Base-by-base conservation (phyloP, 2,888 invertebrate species). In the Brenthis daphne region DNA sequence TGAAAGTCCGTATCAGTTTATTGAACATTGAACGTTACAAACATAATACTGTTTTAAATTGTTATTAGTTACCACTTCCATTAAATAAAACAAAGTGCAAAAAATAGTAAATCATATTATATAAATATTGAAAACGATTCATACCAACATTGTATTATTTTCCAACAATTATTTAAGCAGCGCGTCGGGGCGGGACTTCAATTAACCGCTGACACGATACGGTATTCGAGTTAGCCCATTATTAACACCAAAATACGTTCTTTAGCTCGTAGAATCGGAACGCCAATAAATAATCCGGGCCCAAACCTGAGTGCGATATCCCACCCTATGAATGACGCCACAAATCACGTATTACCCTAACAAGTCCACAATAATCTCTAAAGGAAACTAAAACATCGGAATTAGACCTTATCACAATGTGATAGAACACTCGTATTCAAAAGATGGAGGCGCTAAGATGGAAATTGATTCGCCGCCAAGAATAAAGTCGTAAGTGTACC, bases 291-390 rank as follows among this genome's bases (percentile, higher is more conserved):
- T 60, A 60, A 50, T 55, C 29, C 33, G 24, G 47, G 47, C 24
- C 57, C 57, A 61, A 68, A 64, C 65, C 68, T 57, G 57, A 53
- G 47, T 58, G 66, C 70, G 61, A 75, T 60, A 68, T 67, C 68
- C 64, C 66, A 68, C 70, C 69, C 68, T 71, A 71, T 69, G 67
- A 68, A 73, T 63, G 80, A 77, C 80, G 83, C 85, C 88, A 82
- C 88, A 88, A 90, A 90, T 90, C 89, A 87, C 86, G 86, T 87
- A 89, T 89, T 85, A 85, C 88, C 84, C 82, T 87, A 85, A 85
- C 89, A 89, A 89, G 72, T 75, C 71, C 70, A 65, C 69, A 72
- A 85, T 86, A 86, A 84, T 84, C 82, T 80, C 77, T 78, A 79
- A 76, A 43, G 78, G 80, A 77, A 79, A 81, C 74, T 78, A 73